Conservation (phyloP, 2,113 vertebrate species). For the Hucho hucho region DNA sequence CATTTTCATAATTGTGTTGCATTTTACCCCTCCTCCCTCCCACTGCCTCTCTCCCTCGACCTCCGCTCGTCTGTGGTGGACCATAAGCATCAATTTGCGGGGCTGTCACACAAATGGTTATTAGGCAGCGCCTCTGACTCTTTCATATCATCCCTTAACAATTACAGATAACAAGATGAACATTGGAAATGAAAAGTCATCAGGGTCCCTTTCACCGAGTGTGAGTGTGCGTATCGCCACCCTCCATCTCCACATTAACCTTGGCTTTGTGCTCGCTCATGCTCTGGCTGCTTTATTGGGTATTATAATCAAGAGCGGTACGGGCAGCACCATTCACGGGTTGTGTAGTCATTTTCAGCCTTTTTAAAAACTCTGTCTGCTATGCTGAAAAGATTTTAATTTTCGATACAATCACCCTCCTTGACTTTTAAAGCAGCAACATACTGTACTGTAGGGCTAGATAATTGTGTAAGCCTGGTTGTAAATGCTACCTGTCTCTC, state of each 20-base stretch:
- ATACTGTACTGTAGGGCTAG: constrained; percentile 34
- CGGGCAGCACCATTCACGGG: background rate
- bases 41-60: constrained; percentile 7
- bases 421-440: constrained; percentile 41
- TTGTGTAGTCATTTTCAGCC: constrained; percentile 14
- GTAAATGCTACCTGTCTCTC: constrained; percentile 68
- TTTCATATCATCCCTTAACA: constrained; percentile 52
- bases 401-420: constrained; percentile 49
- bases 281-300: constrained; percentile 32
- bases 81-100: constrained; percentile 53
- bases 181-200: constrained; percentile 71
- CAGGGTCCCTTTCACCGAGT: constrained; percentile 47
- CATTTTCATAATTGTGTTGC: constrained; percentile 49
- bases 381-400: constrained; percentile 56
- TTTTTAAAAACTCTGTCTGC: constrained; percentile 41
- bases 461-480: constrained; percentile 47
- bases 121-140: constrained; percentile 39
- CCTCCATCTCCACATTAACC: constrained; percentile 64
- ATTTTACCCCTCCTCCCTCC: constrained; percentile 19
- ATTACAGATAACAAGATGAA: constrained; percentile 76
- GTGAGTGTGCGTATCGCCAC: constrained; percentile 47
- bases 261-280: constrained; percentile 52
- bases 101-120: constrained; percentile 46
- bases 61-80: constrained; percentile 20
- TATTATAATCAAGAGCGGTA: constrained; percentile 35